Base-by-base conservation (phyloP, 1,140 invertebrate species). In the Ladona fulva region DNA sequence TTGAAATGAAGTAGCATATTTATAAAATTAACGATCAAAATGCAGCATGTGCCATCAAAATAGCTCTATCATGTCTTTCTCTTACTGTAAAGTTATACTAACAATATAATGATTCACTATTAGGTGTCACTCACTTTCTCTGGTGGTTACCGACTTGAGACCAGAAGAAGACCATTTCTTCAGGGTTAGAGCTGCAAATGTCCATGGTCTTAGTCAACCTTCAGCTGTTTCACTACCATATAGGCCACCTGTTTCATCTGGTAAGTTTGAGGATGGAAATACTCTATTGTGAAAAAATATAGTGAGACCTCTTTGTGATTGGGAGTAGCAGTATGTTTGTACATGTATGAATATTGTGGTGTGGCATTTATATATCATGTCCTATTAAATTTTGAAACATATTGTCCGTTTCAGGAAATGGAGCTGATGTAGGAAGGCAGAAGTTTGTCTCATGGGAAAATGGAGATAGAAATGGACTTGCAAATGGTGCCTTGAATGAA, bases 111-210 rank as follows among this genome's bases (percentile, higher is more conserved):
- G 24, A 42, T 76, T 77, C 14, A 6, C 52, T 80, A 81, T 0
- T 79, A 85, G 84, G 78, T 91, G 90, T 81, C 88, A 91, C 80
- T 90, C 90, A 29, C 82, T 92, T 75, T 91, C 89, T 77, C 88
- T 91, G 80, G 87, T 87, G 1, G 83, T 92, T 12, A 85, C 84
- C 59, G 86, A 86, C 74, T 83, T 92, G 12, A 83, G 84, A 77
- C 86, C 89, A 3, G 88, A 89, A 0, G 84, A 87, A 16, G 85
- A 87, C 74, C 93, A 93, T 82, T 84, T 88, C 75, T 95, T 95
- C 83, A 87, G 94, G 59, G 90, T 95, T 0, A 85, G 92, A 76
- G 93, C 93, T 12, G 88, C 92, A 79, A 95, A 95, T 83, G 87
- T 92, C 74, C 92, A 95, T 82, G 94, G 94, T 25, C 84, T 89